A percentile compares a stretch with the other conserved stretches of the same genome.
phyloP scores from a whole-genome alignment of 1,140 invertebrate genomes.

The Drosophila melanica region DNA sequence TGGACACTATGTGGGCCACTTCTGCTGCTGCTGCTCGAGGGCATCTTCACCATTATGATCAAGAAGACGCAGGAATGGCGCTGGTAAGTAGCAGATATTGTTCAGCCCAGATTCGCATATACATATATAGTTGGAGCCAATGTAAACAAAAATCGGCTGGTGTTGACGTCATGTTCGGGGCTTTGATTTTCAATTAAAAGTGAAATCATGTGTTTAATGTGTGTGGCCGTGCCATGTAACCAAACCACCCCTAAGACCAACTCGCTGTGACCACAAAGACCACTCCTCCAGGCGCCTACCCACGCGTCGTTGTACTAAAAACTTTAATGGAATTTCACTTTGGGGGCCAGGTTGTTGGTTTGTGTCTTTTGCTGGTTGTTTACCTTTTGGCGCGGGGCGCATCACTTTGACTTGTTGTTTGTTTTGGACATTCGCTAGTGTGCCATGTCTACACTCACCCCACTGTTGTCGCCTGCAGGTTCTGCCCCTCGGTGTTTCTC shows the following conservation, averaged over 20 bases:
- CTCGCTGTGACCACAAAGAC: slow-evolving; percentile 22
- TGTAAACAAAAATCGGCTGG: slow-evolving; percentile 75
- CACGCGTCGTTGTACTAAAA: slow-evolving; percentile 56
- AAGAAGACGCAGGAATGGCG: slow-evolving; percentile 95
- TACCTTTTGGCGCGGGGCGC: slow-evolving; percentile 66
- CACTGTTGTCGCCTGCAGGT: slow-evolving; percentile 85
- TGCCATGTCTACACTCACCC: slow-evolving; percentile 12
- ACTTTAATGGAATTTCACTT: slow-evolving; percentile 77
- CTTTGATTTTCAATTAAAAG: slow-evolving; percentile 84
- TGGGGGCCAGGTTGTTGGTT: slow-evolving; percentile 39
- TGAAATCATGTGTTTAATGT: slow-evolving; percentile 83
- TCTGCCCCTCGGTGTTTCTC: slow-evolving; percentile 93
- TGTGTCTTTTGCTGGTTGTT: slow-evolving; percentile 61
- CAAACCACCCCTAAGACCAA: neutral
- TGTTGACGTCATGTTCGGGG: slow-evolving; percentile 71
- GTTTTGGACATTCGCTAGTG: slow-evolving; percentile 50
- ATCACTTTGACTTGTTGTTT: slow-evolving; percentile 72
- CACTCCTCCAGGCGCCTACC: slow-evolving; percentile 46
- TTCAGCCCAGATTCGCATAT: neutral
- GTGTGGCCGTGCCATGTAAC: slow-evolving; percentile 28
- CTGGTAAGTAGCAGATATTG: slow-evolving; percentile 86
- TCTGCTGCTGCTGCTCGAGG: slow-evolving; percentile 90
- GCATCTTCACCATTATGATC: slow-evolving; percentile 92
- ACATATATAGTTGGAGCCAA: slow-evolving; percentile 22
- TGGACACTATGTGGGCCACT: slow-evolving; percentile 92